These are phyloP conservation scores for Prunella himalayana DNA, from an alignment of 2,113 vertebrate genomes.

Conservation along the genomic window DNA sequence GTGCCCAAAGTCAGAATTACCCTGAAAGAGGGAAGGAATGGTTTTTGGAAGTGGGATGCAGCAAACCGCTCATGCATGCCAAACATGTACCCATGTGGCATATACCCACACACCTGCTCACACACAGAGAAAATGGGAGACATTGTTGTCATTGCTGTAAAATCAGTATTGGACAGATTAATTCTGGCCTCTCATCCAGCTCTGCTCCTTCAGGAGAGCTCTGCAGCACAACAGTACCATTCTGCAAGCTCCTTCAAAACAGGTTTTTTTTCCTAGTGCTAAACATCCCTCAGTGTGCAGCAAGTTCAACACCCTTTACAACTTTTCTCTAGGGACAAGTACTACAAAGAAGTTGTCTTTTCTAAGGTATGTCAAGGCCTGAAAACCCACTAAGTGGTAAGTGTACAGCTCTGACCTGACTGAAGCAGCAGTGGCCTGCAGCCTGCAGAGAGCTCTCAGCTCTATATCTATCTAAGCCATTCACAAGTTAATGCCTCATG, in stretches of 20 bases:
- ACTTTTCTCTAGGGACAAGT: conserved; percentile 19
- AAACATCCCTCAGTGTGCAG: conserved; percentile 9
- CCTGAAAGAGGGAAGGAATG: neutral
- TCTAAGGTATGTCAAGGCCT: neutral
- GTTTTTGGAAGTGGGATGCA: neutral
- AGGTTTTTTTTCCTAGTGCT: neutral
- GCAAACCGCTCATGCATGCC: neutral
- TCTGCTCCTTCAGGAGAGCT: conserved; percentile 31
- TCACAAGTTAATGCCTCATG: neutral
- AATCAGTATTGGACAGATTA: conserved; percentile 51
- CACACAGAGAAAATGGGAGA: neutral
- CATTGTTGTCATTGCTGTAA: neutral
- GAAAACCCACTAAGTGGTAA: conserved; percentile 2
- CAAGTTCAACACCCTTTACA: conserved; percentile 57
- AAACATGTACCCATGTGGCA: neutral
- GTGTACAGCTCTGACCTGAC: neutral
- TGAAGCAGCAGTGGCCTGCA: neutral
- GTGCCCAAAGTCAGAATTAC: neutral
- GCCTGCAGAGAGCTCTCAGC: neutral
- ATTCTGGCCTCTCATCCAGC: conserved; percentile 55
- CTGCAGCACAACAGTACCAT: conserved; percentile 17
- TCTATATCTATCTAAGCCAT: neutral
- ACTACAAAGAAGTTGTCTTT: conserved; percentile 57
- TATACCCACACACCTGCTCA: neutral
- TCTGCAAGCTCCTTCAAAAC: conserved; percentile 25